These are phyloP conservation scores for Chionodraco myersi DNA, from an alignment of 2,113 vertebrate genomes.

Conservation along the genomic window DNA sequence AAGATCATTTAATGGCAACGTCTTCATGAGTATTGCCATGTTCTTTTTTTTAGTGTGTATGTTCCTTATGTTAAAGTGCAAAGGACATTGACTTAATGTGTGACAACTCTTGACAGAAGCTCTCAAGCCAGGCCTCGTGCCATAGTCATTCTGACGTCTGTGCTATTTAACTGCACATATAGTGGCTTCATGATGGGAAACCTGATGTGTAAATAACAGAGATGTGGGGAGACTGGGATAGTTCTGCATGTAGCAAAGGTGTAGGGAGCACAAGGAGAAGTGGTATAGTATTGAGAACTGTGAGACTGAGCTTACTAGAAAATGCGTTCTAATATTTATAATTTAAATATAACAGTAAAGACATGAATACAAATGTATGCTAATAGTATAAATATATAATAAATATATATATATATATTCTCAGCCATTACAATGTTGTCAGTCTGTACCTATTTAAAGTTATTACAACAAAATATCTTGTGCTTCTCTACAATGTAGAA, in stretches of 20 bases:
- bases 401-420: not conserved
- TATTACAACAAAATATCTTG: not conserved
- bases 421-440: not conserved
- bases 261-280: not conserved
- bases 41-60: constrained; percentile 5
- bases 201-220: constrained; percentile 22
- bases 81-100: constrained; percentile 30
- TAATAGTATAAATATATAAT: not conserved
- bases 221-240: constrained; percentile 6
- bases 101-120: constrained; percentile 37
- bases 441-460: not conserved
- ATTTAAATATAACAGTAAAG: not conserved
- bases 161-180: constrained; percentile 29
- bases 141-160: constrained; percentile 34
- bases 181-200: constrained; percentile 7
- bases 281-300: not conserved
- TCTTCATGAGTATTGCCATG: not conserved
- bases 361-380: too few relatives aligned
- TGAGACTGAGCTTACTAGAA: not conserved
- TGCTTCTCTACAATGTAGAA: not conserved
- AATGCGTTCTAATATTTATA: not conserved
- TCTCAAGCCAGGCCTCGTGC: constrained; percentile 20
- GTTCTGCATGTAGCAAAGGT: constrained; percentile 6
- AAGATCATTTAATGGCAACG: constrained; percentile 30
- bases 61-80: constrained; percentile 10